These are phyloP conservation scores for Alloplasta piceator DNA, from an alignment of 2,888 invertebrate species.

Conservation along the genomic window DNA sequence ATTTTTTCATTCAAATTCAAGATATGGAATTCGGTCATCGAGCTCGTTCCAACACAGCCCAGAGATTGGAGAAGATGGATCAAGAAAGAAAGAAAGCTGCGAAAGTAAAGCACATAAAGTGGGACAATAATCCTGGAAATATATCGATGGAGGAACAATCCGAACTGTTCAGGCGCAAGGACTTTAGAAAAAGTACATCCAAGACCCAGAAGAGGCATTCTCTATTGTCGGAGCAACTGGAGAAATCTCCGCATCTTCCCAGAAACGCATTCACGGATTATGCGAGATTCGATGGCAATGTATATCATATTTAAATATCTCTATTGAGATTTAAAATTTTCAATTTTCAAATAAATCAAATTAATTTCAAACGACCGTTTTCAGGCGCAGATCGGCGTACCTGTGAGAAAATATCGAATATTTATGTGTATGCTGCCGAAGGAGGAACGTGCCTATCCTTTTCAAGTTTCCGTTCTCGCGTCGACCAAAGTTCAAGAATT, in stretches of 20 bases:
- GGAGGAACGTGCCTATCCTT: constrained; percentile 92
- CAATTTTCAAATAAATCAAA: neutral
- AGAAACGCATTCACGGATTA: constrained; percentile 95
- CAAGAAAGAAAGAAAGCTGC: constrained; percentile 92
- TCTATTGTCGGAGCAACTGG: constrained; percentile 89
- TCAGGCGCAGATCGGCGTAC: constrained; percentile 89
- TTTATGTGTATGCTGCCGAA: constrained; percentile 94
- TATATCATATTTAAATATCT: constrained; percentile 65
- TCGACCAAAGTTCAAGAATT: constrained; percentile 95
- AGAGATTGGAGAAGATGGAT: constrained; percentile 94
- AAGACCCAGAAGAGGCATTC: constrained; percentile 84
- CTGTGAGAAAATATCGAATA: constrained; percentile 94
- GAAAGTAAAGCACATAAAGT: constrained; percentile 90
- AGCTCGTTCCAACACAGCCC: constrained; percentile 94
- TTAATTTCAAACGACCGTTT: constrained; percentile 34
- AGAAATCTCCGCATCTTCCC: constrained; percentile 90
- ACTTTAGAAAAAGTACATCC: constrained; percentile 76
- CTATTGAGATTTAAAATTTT: constrained; percentile 14
- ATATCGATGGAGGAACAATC: constrained; percentile 86
- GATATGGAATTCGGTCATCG: constrained; percentile 85
- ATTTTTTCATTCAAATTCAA: constrained; percentile 63
- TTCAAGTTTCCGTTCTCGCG: constrained; percentile 91
- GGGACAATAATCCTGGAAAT: constrained; percentile 86
- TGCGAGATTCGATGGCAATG: constrained; percentile 95
- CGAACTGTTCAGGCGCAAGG: constrained; percentile 86